These are phyloP conservation scores for Drosophila athabasca DNA, from an alignment of 1,140 invertebrate species.

Conservation along the genomic window DNA sequence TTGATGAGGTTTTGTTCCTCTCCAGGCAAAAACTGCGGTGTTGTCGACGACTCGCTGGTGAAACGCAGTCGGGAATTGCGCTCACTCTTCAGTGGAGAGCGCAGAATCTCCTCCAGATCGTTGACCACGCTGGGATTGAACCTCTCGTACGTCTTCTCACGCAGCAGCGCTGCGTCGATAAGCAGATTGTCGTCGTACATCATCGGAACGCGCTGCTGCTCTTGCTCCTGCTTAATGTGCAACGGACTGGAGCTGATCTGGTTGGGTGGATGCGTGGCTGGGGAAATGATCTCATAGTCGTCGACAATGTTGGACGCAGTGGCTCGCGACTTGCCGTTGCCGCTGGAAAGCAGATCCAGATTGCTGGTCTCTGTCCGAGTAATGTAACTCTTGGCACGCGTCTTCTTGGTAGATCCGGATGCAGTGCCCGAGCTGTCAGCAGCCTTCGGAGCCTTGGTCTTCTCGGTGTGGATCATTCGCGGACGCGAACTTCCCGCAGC, in stretches of 20 bases:
- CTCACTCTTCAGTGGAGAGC: constrained; percentile 77
- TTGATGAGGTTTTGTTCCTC: constrained; percentile 78
- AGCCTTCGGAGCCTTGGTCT: constrained; percentile 85
- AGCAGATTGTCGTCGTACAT: constrained; percentile 74
- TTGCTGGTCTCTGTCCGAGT: constrained; percentile 84
- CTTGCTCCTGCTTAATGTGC: constrained; percentile 78
- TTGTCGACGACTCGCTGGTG: constrained; percentile 73
- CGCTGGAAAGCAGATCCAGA: constrained; percentile 46
- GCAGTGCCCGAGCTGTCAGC: constrained; percentile 76
- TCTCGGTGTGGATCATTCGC: constrained; percentile 90
- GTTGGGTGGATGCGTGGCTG: constrained; percentile 73
- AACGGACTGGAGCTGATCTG: constrained; percentile 80
- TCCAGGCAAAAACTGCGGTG: constrained; percentile 68
- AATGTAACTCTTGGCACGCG: constrained; percentile 82
- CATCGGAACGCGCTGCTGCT: constrained; percentile 58
- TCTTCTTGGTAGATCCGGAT: constrained; percentile 83
- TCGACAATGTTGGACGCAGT: constrained; percentile 63
- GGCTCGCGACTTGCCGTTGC: constrained; percentile 31
- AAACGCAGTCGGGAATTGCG: constrained; percentile 65
- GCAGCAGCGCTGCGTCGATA: constrained; percentile 60
- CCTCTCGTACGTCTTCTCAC: constrained; percentile 71
- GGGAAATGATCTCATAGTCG: constrained; percentile 81
- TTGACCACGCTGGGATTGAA: constrained; percentile 79
- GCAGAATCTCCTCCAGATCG: constrained; percentile 81
- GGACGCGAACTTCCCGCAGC: constrained; percentile 83